These are phyloP conservation scores for Stictonetta naevosa DNA, from an alignment of 2,113 vertebrate species.

Conservation along the genomic window DNA sequence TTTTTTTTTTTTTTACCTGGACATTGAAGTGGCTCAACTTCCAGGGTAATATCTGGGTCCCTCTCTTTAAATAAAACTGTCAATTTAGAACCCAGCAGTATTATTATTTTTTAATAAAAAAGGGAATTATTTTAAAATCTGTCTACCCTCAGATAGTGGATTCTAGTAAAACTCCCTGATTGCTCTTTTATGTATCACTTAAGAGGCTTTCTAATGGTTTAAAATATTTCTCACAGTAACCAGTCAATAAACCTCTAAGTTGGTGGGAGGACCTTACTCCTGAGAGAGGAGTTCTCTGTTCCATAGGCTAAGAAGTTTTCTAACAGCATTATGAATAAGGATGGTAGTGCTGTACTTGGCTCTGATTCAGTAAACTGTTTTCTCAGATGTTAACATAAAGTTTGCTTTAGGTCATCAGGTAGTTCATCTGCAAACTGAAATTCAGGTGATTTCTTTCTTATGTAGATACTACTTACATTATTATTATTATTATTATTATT, in stretches of 20 bases:
- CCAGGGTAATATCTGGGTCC: background rate
- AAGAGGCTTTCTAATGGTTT: background rate
- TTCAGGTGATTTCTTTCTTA: background rate
- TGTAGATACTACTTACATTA: background rate
- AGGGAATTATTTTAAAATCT: constrained; percentile 9
- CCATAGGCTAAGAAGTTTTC: background rate
- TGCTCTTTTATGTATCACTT: constrained; percentile 24
- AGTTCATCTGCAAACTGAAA: background rate
- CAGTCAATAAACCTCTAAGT: background rate
- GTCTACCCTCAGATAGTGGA: background rate
- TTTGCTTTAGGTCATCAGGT: background rate
- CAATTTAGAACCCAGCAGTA: background rate
- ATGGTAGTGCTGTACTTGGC: background rate
- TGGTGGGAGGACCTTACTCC: background rate
- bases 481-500: too few species aligned
- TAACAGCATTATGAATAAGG: background rate
- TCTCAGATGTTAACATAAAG: background rate
- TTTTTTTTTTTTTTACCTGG: background rate
- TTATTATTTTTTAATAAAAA: too few species aligned
- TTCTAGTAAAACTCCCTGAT: background rate
- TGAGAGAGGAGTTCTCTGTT: background rate
- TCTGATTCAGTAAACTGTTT: background rate
- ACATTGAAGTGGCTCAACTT: background rate
- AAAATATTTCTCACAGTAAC: constrained; percentile 3
- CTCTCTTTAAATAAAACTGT: background rate